Evolutionary conservation across 1,140 invertebrate species (phyloP).

Genomic region (Apocrypta bakeri): DNA sequence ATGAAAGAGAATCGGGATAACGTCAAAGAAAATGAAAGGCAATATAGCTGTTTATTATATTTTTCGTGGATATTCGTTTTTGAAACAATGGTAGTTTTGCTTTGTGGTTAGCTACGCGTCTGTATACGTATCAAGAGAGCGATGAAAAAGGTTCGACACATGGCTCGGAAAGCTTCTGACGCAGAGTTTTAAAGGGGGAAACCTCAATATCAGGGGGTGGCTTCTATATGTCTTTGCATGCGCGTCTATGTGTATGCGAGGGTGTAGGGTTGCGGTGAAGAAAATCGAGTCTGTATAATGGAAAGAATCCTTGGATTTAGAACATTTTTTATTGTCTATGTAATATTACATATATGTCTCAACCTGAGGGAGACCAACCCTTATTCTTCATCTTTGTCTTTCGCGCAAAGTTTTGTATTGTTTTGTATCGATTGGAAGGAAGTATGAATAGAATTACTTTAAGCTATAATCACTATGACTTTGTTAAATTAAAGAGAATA

Average conservation of each 20-base stretch:
- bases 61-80: no score
- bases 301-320: conserved; percentile 30
- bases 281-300: no score
- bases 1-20: neutral
- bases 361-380: neutral
- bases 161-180: conserved; percentile 2
- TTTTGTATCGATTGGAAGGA: neutral
- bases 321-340: conserved; percentile 21
- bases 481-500: no score
- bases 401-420: neutral
- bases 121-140: neutral
- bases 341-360: neutral
- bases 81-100: neutral
- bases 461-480: no score
- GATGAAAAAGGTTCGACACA: conserved; percentile 20
- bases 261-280: neutral
- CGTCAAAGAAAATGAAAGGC: neutral
- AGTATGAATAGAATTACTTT: no score
- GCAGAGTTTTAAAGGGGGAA: neutral
- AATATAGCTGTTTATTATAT: no score
- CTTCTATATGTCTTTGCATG: neutral
- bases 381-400: neutral
- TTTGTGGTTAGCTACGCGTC: neutral
- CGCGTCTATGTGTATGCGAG: neutral
- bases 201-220: conserved; percentile 17